Base-by-base conservation (phyloP, 2,888 invertebrate species). In the Callyntrura guangdongensis region DNA sequence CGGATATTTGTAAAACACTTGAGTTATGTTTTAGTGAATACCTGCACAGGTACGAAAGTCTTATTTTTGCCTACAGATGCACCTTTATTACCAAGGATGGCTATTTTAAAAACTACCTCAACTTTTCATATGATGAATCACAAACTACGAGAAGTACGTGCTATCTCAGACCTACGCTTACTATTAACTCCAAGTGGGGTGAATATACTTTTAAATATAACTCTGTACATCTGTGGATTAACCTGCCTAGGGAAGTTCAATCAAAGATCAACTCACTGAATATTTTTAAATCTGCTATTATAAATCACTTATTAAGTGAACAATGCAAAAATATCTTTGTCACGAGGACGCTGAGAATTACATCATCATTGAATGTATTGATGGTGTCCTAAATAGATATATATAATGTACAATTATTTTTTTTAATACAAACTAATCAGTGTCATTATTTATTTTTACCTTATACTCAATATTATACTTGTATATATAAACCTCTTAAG, bases 21-120 rank as follows among this genome's bases (percentile, higher is more conserved):
- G 61, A 61, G 3, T 59, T 36, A 8, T 59, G 3, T 8, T 86
- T 74, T 45, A 11, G 20, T 1, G 74, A 86, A 74, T 86, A 74
- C 20, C 11, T n/a, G 0, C 47, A 59, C 9, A 27, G 8, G 0
- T 56, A 74, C 36, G 45, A 56, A n/a, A 36, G 22, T 12, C 17
- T 86, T n/a, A 11, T 72, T 0, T 49, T 86, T 72, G 27, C 74
- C 4, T 86, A 86, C 20, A 74, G 61, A 47, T 77, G 74, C 27
- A 22, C 77, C n/a, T 74, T 45, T 47, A 1, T 47, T 0, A 74
- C 12, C 1, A 8, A 36, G 6, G 6, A 4, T 14, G 77, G 64
- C 0, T 77, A 47, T 27, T 86, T 86, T 22, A 1, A 77, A 0
- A 72, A 86, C 20, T 86, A 86, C 20, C 20, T 86, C 0, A 49